Evolutionary conservation across 2,113 vertebrate genomes (phyloP), one percentile per base, ranked within the genome.

Genomic region (Sebastes fasciatus): DNA sequence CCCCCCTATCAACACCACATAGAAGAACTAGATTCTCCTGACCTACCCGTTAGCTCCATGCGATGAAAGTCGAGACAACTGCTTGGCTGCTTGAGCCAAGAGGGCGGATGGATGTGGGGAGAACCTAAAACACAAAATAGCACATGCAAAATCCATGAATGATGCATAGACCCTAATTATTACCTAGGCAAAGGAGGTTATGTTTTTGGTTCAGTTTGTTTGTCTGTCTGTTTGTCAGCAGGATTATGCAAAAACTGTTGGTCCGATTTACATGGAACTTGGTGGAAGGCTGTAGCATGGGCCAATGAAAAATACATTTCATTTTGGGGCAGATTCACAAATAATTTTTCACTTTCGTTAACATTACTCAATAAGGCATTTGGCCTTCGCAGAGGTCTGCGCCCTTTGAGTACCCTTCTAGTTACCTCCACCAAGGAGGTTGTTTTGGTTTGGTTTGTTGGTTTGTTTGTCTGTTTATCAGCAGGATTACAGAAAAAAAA

Each of bases 11-110:
- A 94, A 89, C 93, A 89, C 85, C 85, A 75, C 87, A 84, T 57
- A 80, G 79, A 90, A 85, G 82, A 93, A 90, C 83, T 88, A 60
- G 78, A 95, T 90, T 94, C 89, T 88, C 85, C 89, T 89, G 93
- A 93, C 92, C 85, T 84, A 80, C 84, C 75, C 79, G 82, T 92
- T 86, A 85, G 83, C 83, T 86, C 77, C 83, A 81, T 77, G 89
- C 8, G 72, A 93, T 93, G 91, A 94, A 90, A 93, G 88, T 85
- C 82, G 78, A 85, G 82, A 88, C 84, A 69, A 88, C 73, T 77
- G 78, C 77, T 82, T 60, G 69, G 46, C 57, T 75, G 72, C 57
- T 16, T 46, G 54, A 83, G 46, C 57, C 68, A 74, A 73, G 70
- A 58, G 70, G 79, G 84, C 8, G 64, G 73, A 82, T 75, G 64